Evolutionary conservation across 2,888 invertebrate species (phyloP).

Genomic region (Lissocephala sabroskyi): DNA sequence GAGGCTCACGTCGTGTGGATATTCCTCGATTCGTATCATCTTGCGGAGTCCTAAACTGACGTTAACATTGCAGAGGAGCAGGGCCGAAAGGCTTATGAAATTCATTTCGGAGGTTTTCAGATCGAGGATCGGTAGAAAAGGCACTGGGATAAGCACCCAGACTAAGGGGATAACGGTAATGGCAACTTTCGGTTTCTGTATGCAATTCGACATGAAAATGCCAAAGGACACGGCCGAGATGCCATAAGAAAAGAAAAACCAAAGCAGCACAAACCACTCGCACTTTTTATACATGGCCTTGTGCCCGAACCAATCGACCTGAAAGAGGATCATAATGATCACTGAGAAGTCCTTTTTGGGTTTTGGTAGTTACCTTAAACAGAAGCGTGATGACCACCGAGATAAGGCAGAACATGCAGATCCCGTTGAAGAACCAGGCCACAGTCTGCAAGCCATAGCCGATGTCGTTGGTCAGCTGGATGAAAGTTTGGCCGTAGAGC

Average conservation of each 20-base stretch:
- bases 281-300: no score
- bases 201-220: constrained; percentile 20
- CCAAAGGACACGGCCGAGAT: constrained; percentile 23
- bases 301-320: no score
- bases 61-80: constrained; percentile 36
- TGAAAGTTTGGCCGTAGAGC: constrained; percentile 11
- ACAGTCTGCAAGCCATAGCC: constrained; percentile 13
- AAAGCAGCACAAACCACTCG: constrained; percentile 16
- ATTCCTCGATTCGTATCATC: constrained; percentile 17
- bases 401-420: no score
- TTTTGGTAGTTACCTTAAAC: no score
- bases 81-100: not conserved
- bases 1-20: not conserved
- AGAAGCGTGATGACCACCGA: no score
- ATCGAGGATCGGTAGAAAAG: no score
- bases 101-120: no score
- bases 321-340: no score
- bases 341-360: no score
- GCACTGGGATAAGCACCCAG: no score
- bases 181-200: constrained; percentile 13
- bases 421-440: constrained; percentile 31
- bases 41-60: constrained; percentile 24
- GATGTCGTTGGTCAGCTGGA: constrained; percentile 11
- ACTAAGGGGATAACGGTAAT: no score
- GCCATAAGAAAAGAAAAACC: constrained; percentile 26